phyloP scores from a whole-genome alignment of 2,113 vertebrate species.

The Oreochromis tanganicae region DNA sequence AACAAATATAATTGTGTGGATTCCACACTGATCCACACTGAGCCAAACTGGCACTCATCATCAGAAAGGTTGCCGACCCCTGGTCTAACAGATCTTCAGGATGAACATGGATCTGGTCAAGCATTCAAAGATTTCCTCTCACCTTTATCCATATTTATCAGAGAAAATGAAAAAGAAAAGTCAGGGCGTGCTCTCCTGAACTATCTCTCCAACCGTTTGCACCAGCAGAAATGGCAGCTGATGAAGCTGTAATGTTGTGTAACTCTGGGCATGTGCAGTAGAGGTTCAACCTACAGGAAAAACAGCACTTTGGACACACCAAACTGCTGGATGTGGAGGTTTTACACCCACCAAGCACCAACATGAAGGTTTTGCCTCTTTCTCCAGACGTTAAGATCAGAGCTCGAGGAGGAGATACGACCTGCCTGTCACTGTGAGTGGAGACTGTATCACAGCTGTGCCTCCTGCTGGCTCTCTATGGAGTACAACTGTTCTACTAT shows the following conservation, averaged over 20 bases:
- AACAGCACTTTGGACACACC: neutral
- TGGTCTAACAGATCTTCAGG: neutral
- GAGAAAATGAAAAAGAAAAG: neutral
- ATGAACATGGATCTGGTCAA: neutral
- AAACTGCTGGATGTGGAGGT: neutral
- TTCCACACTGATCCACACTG: no score
- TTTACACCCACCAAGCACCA: neutral
- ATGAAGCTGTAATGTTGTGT: fast-evolving
- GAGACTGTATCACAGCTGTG: neutral
- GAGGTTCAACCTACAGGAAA: neutral
- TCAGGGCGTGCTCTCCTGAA: neutral
- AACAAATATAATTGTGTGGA: no score
- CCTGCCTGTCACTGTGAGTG: neutral
- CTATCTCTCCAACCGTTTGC: neutral
- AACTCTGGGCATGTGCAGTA: neutral
- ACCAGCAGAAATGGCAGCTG: neutral
- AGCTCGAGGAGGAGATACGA: neutral
- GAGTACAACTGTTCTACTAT: neutral
- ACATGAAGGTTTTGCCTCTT: neutral
- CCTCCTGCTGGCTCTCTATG: neutral
- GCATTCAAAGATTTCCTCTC: neutral
- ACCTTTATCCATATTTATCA: neutral
- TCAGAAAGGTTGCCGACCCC: neutral
- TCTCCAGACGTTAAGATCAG: neutral
- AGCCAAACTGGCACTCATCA: neutral